Conservation (phyloP, 2,113 vertebrate genomes). For the Amblyopsis rosae region DNA sequence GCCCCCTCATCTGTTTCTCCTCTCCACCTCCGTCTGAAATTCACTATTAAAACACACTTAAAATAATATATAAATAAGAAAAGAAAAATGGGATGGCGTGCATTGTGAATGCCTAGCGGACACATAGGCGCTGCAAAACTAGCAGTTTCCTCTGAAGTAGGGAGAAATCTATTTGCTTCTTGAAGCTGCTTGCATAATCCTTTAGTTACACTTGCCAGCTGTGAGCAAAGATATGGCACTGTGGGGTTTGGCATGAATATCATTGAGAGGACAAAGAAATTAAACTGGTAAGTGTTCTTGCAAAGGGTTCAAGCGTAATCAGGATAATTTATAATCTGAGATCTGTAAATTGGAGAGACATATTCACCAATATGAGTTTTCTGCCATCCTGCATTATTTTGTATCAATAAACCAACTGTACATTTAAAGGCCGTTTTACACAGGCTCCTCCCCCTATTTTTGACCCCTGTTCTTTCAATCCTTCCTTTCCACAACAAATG, state of each 20-base stretch:
- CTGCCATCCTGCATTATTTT: no score
- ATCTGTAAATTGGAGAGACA: slow-evolving; percentile 54
- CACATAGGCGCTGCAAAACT: slow-evolving; percentile 74
- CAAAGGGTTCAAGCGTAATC: slow-evolving; percentile 78
- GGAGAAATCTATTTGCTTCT: slow-evolving; percentile 84
- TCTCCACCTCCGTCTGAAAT: slow-evolving; percentile 45
- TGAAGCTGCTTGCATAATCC: slow-evolving; percentile 89
- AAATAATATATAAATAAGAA: slow-evolving; percentile 30
- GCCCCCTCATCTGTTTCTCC: neutral
- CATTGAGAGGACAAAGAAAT: slow-evolving; percentile 82
- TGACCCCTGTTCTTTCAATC: slow-evolving; percentile 11
- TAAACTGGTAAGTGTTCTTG: slow-evolving; percentile 80
- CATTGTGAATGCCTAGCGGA: slow-evolving; percentile 76
- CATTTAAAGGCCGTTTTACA: neutral
- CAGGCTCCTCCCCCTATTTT: neutral
- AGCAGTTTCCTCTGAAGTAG: slow-evolving; percentile 80
- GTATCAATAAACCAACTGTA: no score
- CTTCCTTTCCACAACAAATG: slow-evolving; percentile 36
- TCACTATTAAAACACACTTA: slow-evolving; percentile 71
- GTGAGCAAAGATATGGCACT: slow-evolving; percentile 88
- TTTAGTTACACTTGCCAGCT: slow-evolving; percentile 91
- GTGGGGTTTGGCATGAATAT: slow-evolving; percentile 82
- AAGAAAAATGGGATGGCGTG: slow-evolving; percentile 53
- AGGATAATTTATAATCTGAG: slow-evolving; percentile 77
- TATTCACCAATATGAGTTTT: slow-evolving; percentile 43